phyloP scores from a whole-genome alignment of 2,888 invertebrate genomes.

The Tricholauxania praeusta region DNA sequence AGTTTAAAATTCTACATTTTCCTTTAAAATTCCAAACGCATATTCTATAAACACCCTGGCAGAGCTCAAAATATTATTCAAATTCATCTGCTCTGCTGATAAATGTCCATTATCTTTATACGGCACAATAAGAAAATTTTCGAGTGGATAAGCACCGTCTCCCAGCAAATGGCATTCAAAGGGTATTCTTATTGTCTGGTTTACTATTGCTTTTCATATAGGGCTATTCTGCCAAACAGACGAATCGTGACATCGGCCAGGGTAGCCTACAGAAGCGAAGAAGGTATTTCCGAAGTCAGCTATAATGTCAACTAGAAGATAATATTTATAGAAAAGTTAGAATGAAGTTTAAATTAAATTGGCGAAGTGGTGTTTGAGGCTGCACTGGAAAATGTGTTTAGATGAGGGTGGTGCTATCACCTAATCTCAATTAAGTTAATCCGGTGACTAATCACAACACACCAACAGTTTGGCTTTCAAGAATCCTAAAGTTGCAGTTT shows the following conservation, averaged over 20 bases:
- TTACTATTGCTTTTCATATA: slow-evolving; percentile 31
- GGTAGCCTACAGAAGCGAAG: slow-evolving; percentile 38
- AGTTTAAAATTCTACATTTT: slow-evolving; percentile 40
- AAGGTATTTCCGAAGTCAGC: too few species aligned
- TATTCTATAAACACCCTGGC: slow-evolving; percentile 41
- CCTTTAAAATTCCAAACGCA: slow-evolving; percentile 42
- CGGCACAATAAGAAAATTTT: slow-evolving; percentile 40
- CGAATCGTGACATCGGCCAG: slow-evolving; percentile 36
- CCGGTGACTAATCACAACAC: too few species aligned
- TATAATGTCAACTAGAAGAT: too few species aligned
- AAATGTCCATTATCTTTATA: too few species aligned
- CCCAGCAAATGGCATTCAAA: slow-evolving; percentile 38
- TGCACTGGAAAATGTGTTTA: too few species aligned
- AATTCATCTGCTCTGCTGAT: slow-evolving; percentile 35
- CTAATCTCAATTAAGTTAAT: too few species aligned
- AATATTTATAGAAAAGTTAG: too few species aligned
- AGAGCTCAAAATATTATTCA: slow-evolving; percentile 38
- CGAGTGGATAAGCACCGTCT: slow-evolving; percentile 42
- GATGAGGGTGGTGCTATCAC: too few species aligned
- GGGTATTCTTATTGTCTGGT: slow-evolving; percentile 28
- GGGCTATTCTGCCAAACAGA: slow-evolving; percentile 35
- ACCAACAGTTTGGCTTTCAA: too few species aligned
- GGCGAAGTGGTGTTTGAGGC: too few species aligned
- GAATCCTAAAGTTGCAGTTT: too few species aligned
- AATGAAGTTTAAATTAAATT: too few species aligned